Percentiles rank a stretch among this genome's conserved stretches.
Evolutionary conservation across 2,888 invertebrate species (phyloP).

Genomic region (Tetropium fuscum): DNA sequence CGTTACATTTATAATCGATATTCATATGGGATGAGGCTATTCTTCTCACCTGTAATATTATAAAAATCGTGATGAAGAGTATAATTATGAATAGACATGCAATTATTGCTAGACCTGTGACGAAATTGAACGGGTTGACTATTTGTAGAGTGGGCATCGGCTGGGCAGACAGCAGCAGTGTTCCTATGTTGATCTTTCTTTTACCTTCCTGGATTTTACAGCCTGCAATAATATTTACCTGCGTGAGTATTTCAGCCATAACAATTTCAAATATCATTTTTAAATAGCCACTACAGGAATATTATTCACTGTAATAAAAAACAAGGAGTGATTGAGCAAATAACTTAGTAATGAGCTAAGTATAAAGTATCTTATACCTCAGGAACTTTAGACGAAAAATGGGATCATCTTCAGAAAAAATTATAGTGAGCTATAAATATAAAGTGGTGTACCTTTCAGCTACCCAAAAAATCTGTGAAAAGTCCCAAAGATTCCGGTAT

Average conservation of each 20-base stretch:
- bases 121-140: slow-evolving; percentile 71
- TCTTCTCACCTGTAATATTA: slow-evolving; percentile 76
- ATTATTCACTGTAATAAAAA: too few relatives aligned
- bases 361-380: too few relatives aligned
- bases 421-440: too few relatives aligned
- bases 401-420: too few relatives aligned
- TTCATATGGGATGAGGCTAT: not conserved
- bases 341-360: too few relatives aligned
- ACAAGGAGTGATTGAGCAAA: too few relatives aligned
- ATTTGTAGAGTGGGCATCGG: slow-evolving; percentile 64
- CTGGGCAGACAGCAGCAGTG: slow-evolving; percentile 62
- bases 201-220: slow-evolving; percentile 64
- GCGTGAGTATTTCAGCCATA: not conserved
- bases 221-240: slow-evolving; percentile 52
- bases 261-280: not conserved
- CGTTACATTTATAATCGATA: slow-evolving; percentile 28
- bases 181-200: slow-evolving; percentile 64
- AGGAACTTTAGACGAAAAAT: too few relatives aligned
- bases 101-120: slow-evolving; percentile 76
- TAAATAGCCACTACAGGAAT: too few relatives aligned
- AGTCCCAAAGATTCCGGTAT: too few relatives aligned
- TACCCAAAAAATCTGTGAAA: too few relatives aligned
- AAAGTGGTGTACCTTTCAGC: too few relatives aligned
- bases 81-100: slow-evolving; percentile 78
- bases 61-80: slow-evolving; percentile 78